phyloP scores from a whole-genome alignment of 2,797 vertebrate genomes.

The Atherinosoma microstoma region DNA sequence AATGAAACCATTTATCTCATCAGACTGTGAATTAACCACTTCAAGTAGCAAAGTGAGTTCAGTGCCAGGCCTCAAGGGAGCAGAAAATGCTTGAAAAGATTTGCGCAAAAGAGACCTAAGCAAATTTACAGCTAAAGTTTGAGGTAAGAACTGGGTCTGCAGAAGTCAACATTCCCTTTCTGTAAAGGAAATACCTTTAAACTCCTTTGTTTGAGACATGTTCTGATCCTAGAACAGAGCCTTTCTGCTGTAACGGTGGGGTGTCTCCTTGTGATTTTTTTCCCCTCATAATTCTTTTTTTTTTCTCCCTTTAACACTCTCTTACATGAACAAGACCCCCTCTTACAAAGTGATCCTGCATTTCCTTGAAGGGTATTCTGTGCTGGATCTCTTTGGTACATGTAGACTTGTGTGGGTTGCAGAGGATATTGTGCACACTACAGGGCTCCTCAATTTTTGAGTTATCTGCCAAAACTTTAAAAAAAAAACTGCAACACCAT shows the following conservation, averaged over 20 bases:
- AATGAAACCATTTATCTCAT: slow-evolving; percentile 12
- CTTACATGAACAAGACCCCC: slow-evolving; percentile 13
- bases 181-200: slow-evolving; percentile 5
- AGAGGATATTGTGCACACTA: slow-evolving; percentile 26
- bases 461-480: slow-evolving; percentile 22
- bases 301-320: slow-evolving; percentile 3
- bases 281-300: neutral
- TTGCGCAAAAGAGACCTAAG: slow-evolving; percentile 20
- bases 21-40: slow-evolving; percentile 9
- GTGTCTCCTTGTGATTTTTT: slow-evolving; percentile 15
- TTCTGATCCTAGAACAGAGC: slow-evolving; percentile 20
- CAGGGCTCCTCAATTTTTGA: slow-evolving; percentile 18
- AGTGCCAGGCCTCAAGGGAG: slow-evolving; percentile 26
- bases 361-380: slow-evolving; percentile 18
- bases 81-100: slow-evolving; percentile 18
- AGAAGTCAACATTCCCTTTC: slow-evolving; percentile 7
- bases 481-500: slow-evolving; percentile 25
- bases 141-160: slow-evolving; percentile 8
- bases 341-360: slow-evolving; percentile 6
- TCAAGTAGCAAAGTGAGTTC: slow-evolving; percentile 30
- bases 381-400: slow-evolving; percentile 17
- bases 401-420: slow-evolving; percentile 6
- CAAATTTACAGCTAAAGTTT: slow-evolving; percentile 19
- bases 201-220: slow-evolving; percentile 6
- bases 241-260: slow-evolving; percentile 17